These are phyloP conservation scores for Drosophila robusta DNA, from an alignment of 2,888 invertebrate genomes.

Conservation along the genomic window DNA sequence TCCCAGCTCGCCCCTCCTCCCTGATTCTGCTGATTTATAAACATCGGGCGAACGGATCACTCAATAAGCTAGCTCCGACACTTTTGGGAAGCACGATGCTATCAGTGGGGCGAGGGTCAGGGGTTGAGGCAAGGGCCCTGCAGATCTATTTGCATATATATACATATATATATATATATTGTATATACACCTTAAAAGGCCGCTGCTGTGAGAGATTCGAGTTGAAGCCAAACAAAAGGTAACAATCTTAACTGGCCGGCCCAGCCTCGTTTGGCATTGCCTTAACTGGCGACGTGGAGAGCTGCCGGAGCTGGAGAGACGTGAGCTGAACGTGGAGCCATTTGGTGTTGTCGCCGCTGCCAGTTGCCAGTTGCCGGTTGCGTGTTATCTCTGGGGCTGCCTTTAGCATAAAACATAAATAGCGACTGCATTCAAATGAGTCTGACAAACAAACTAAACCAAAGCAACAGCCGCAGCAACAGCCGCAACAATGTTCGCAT, in stretches of 20 bases:
- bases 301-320: constrained; percentile 12
- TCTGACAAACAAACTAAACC: constrained; percentile 74
- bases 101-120: constrained; percentile 15
- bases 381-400: constrained; percentile 65
- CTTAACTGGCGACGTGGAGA: constrained; percentile 41
- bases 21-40: constrained; percentile 59
- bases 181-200: constrained; percentile 56
- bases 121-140: constrained; percentile 18
- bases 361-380: constrained; percentile 41
- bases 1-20: neutral
- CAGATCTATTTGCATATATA: constrained; percentile 61
- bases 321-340: constrained; percentile 27
- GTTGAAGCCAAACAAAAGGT: constrained; percentile 46
- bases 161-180: constrained; percentile 8
- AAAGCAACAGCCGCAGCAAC: constrained; percentile 41
- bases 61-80: constrained; percentile 61
- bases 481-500: constrained; percentile 20
- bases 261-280: constrained; percentile 42
- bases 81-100: constrained; percentile 17
- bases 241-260: constrained; percentile 48
- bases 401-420: constrained; percentile 81
- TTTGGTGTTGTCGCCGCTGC: constrained; percentile 48
- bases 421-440: constrained; percentile 81
- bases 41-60: constrained; percentile 57
- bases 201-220: constrained; percentile 14